Conservation (phyloP, 2,888 invertebrate genomes). For the Steinernema hermaphroditum region DNA sequence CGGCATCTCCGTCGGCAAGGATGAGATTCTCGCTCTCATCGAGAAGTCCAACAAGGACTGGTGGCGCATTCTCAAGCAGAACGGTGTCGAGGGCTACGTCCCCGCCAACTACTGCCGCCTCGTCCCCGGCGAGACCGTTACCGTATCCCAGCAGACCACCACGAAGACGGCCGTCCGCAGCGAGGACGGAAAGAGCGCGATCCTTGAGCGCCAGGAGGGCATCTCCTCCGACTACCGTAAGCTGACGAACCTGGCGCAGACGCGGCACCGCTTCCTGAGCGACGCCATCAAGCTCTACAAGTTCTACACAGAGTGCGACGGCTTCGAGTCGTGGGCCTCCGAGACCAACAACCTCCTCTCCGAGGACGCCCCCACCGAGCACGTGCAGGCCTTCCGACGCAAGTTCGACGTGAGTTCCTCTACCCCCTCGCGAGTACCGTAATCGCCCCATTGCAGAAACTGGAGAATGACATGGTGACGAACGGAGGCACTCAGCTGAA, state of each 20-base stretch:
- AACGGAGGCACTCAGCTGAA: constrained; percentile 84
- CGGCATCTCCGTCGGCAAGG: constrained; percentile 70
- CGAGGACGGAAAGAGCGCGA: constrained; percentile 38
- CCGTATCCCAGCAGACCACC: constrained; percentile 31
- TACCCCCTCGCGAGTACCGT: too few relatives aligned
- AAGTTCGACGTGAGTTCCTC: constrained; percentile 80
- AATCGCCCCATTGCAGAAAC: constrained; percentile 74
- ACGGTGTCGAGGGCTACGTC: constrained; percentile 91
- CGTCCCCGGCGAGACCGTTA: constrained; percentile 52
- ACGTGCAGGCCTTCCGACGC: constrained; percentile 86
- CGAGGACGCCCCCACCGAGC: constrained; percentile 81
- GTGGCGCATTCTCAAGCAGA: constrained; percentile 87
- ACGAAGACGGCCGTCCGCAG: constrained; percentile 36
- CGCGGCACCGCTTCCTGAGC: constrained; percentile 81
- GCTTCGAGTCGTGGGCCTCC: constrained; percentile 94
- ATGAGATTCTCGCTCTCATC: constrained; percentile 80
- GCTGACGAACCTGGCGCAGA: constrained; percentile 78
- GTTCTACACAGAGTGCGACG: constrained; percentile 94
- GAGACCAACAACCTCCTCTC: constrained; percentile 87
- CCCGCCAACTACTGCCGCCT: constrained; percentile 77
- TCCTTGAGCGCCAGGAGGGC: constrained; percentile 58
- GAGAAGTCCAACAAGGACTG: constrained; percentile 83
- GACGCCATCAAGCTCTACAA: constrained; percentile 88
- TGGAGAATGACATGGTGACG: constrained; percentile 90
- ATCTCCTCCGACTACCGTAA: constrained; percentile 73